Evolutionary conservation across 2,797 vertebrate species (phyloP), one percentile per base, ranked within the genome.

Genomic region (Bradypodion pumilum): DNA sequence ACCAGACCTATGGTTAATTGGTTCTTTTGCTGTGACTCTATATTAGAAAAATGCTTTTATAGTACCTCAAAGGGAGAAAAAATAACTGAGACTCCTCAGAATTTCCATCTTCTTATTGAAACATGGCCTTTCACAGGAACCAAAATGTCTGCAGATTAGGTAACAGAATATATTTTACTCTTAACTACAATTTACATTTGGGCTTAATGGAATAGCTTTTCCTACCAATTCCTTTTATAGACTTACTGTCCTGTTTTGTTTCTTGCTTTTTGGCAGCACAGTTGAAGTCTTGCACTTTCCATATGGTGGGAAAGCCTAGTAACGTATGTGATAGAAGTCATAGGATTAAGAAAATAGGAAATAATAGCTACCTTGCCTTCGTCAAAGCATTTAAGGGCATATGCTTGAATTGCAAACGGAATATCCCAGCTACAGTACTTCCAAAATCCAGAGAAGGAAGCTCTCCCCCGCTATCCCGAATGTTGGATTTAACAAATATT

Each of bases 111-210:
- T 29, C 63, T 85, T 68, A 49, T 62, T 76, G 52, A 69, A 75
- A 66, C 29, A 62, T 49, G n/a, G 68, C 4, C 40, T 49, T 46
- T 76, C 44, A 3, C 15, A 37, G 78, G 40, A 60, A 69, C 42
- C 13, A 74, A 79, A 66, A 80, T 44, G 49, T 46, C 37, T 74
- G 52, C 12, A 40, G 44, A 75, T 44, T 68, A 66, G 44, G 40
- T 68, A 68, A 37, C n/a, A 25, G 32, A 68, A 69, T 44, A 56
- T 63, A 49, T 37, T 81, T 85, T 80, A 21, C 37, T 27, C 44
- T 59, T 44, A 82, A 74, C 35, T 25, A n/a, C 37, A 80, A 62
- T 83, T 68, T 25, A 88, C 78, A 16, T 25, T 37, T 79, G 62
- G n/a, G 12, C 6, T 23, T 29, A 35, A 70, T 65, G 23, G 32